These are phyloP conservation scores for Drosophila jambulina DNA, from an alignment of 1,140 invertebrate species.

Conservation along the genomic window DNA sequence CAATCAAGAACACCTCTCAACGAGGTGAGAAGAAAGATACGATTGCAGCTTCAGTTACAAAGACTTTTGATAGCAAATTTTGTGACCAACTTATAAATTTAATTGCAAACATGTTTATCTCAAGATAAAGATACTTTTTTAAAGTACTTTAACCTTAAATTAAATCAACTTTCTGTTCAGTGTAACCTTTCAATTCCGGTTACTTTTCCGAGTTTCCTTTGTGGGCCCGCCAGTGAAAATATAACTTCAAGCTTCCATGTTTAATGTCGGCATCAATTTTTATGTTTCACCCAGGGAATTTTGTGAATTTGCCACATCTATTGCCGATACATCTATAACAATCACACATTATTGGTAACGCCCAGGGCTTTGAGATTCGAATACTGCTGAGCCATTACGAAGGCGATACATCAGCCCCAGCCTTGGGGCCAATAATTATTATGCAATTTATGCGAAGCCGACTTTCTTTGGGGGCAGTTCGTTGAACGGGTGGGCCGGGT, in stretches of 20 bases:
- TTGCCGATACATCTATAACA: slow-evolving; percentile 14
- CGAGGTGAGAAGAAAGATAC: not conserved
- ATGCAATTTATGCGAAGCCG: slow-evolving; percentile 38
- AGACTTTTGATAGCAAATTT: too few species aligned
- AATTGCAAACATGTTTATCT: not conserved
- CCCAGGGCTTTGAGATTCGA: slow-evolving; percentile 1
- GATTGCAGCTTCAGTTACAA: too few species aligned
- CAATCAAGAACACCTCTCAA: not conserved
- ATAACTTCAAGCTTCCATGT: slow-evolving; percentile 6
- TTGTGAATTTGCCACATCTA: slow-evolving; percentile 1
- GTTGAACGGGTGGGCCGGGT: slow-evolving; percentile 24
- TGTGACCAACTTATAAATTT: not conserved
- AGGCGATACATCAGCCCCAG: slow-evolving; percentile 35
- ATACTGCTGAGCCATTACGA: slow-evolving; percentile 27
- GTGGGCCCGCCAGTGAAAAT: not conserved
- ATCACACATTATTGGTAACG: slow-evolving; percentile 22
- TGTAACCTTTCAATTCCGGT: not conserved
- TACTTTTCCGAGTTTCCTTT: slow-evolving; percentile 12
- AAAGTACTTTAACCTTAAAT: not conserved
- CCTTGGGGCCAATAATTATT: slow-evolving; percentile 44
- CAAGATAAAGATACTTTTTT: not conserved
- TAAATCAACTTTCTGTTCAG: not conserved
- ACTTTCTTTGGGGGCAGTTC: slow-evolving; percentile 52
- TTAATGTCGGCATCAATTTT: not conserved
- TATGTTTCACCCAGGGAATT: slow-evolving; percentile 1